Evolutionary conservation across 2,113 vertebrate species (phyloP).

Genomic region (Perca schrenkii): DNA sequence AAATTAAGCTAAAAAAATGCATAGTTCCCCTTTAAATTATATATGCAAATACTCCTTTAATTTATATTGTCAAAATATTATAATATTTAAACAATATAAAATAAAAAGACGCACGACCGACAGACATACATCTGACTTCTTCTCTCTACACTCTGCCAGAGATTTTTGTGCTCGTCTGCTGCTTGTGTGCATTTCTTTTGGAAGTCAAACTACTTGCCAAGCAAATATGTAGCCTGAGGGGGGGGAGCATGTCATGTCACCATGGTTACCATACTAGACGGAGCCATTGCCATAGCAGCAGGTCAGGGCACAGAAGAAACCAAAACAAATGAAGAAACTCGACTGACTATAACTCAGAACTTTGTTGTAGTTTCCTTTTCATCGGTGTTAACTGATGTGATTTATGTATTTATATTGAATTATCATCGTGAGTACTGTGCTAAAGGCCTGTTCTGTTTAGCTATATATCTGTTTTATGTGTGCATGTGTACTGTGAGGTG

Average conservation of each 20-base stretch:
- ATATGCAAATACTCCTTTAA: too few relatives aligned
- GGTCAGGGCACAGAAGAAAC: constrained; percentile 20
- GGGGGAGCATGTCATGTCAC: constrained; percentile 19
- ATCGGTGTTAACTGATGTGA: background rate
- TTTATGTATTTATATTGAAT: background rate
- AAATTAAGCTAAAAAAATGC: too few relatives aligned
- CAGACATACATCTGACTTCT: constrained; percentile 28
- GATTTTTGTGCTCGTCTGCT: constrained; percentile 23
- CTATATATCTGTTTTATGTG: background rate
- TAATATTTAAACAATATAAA: background rate
- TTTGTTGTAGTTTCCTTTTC: background rate
- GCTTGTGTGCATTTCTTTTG: constrained; percentile 14
- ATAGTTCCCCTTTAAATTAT: too few relatives aligned
- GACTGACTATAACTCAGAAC: background rate
- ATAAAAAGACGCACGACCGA: background rate
- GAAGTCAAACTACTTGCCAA: constrained; percentile 31
- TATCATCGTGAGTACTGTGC: background rate
- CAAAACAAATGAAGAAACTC: constrained; percentile 25
- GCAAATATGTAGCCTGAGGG: constrained; percentile 32
- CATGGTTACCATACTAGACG: constrained; percentile 62
- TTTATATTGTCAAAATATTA: too few relatives aligned
- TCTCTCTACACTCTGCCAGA: constrained; percentile 4
- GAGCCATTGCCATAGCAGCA: constrained; percentile 48
- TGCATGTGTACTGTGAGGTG: background rate
- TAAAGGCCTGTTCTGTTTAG: background rate